A percentile compares a stretch with the other conserved stretches of the same genome.
Conservation (phyloP, 2,888 invertebrate genomes). For the Deilephila elpenor region DNA sequence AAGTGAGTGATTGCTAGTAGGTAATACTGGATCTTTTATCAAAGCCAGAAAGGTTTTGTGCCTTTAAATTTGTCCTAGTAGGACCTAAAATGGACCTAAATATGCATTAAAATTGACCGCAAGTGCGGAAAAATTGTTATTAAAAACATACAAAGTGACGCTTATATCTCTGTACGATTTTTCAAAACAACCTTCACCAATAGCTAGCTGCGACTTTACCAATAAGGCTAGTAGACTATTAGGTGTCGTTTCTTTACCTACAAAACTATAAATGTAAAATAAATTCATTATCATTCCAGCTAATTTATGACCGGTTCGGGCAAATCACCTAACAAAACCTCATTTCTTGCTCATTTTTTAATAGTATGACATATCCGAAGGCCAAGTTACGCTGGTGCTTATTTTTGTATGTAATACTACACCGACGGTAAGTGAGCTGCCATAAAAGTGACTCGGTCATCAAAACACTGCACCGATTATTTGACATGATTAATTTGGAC, state of each 20-base stretch:
- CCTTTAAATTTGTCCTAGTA: too few species aligned
- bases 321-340: constrained; percentile 22
- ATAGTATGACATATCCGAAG: constrained; percentile 24
- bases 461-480: constrained; percentile 66
- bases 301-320: constrained; percentile 12
- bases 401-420: constrained; percentile 58
- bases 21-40: too few species aligned
- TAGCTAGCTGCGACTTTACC: too few species aligned
- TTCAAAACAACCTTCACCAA: too few species aligned
- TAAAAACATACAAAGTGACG: too few species aligned
- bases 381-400: constrained; percentile 25
- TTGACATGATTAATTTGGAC: constrained; percentile 63
- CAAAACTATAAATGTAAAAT: not conserved
- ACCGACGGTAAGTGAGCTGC: constrained; percentile 65
- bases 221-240: too few species aligned
- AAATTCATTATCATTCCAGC: constrained; percentile 11
- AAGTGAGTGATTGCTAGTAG: too few species aligned
- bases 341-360: constrained; percentile 20
- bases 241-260: too few species aligned
- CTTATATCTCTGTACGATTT: too few species aligned
- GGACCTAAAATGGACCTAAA: too few species aligned
- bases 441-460: constrained; percentile 67
- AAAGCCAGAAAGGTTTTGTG: too few species aligned
- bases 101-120: too few species aligned
- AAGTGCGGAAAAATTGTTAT: fast-evolving